These are phyloP conservation scores for Bettongia penicillata DNA, from an alignment of 2,113 vertebrate genomes.

Conservation along the genomic window DNA sequence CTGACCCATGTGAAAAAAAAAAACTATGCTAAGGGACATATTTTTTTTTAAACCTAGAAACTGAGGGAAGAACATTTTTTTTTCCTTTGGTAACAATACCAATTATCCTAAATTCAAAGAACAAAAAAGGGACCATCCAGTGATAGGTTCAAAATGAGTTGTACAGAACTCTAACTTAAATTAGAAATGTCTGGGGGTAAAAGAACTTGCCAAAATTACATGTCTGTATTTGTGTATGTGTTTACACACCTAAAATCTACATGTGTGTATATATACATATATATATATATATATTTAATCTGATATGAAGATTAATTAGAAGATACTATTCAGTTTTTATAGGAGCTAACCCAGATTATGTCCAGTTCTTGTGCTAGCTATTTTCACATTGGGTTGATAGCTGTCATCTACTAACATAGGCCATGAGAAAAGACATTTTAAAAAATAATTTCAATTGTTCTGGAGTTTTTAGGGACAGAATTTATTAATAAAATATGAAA, in stretches of 20 bases:
- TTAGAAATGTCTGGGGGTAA: not conserved
- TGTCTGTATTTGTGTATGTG: not conserved
- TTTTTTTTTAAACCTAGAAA: not conserved
- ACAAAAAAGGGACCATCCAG: too few species aligned
- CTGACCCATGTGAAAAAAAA: not conserved
- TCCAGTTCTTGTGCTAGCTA: not conserved
- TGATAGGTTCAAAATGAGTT: not conserved
- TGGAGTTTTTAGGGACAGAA: slow-evolving; percentile 21
- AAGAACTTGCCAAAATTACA: not conserved
- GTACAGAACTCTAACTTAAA: not conserved
- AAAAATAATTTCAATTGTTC: slow-evolving; percentile 38
- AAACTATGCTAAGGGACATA: not conserved
- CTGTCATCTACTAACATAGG: slow-evolving; percentile 37
- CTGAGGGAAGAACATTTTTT: not conserved
- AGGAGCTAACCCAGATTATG: not conserved
- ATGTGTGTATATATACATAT: not conserved
- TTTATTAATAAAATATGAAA: slow-evolving; percentile 1
- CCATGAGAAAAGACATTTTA: slow-evolving; percentile 36
- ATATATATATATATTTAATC: not conserved
- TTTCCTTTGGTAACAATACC: not conserved
- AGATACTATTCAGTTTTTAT: slow-evolving; percentile 32
- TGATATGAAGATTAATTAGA: slow-evolving; percentile 31
- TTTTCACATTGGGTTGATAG: not conserved
- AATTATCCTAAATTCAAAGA: not conserved
- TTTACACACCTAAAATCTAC: too few species aligned